Conservation (phyloP, 1,140 invertebrate species). For the Zaprionus camerounensis region DNA sequence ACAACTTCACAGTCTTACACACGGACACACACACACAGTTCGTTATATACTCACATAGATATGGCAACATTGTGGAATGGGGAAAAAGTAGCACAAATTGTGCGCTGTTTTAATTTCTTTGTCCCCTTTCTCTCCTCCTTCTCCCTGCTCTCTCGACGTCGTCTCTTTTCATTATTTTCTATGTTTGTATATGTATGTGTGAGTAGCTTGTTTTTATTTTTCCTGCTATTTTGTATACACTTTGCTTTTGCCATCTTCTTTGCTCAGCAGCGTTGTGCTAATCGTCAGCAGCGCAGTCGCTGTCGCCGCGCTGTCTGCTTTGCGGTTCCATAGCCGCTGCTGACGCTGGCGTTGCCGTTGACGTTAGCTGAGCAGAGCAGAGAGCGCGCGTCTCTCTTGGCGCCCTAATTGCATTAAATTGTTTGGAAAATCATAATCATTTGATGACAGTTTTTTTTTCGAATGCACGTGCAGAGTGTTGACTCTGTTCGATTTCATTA, state of each 20-base stretch:
- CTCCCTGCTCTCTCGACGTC: conserved; percentile 27
- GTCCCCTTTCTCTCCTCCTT: conserved; percentile 32
- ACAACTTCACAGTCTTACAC: conserved; percentile 38
- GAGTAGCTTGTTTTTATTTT: conserved; percentile 49
- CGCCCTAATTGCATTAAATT: conserved; percentile 80
- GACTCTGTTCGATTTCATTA: conserved; percentile 58
- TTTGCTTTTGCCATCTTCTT: conserved; percentile 48
- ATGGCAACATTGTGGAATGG: conserved; percentile 80
- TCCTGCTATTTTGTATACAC: conserved; percentile 48
- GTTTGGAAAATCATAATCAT: conserved; percentile 82
- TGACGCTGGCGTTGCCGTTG: not conserved
- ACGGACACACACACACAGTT: conserved; percentile 23
- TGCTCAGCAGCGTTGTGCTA: conserved; percentile 56
- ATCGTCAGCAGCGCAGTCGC: conserved; percentile 67
- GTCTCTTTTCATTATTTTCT: conserved; percentile 59
- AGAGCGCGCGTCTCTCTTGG: conserved; percentile 60
- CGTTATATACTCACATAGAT: conserved; percentile 23
- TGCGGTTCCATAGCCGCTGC: conserved; percentile 50
- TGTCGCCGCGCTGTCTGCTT: conserved; percentile 70
- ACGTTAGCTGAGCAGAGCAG: conserved; percentile 17
- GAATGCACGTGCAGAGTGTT: conserved; percentile 33
- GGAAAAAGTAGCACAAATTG: conserved; percentile 81
- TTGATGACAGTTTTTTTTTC: conserved; percentile 72
- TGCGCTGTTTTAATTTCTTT: conserved; percentile 81
- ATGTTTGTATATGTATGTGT: conserved; percentile 51